Evolutionary conservation across 2,113 vertebrate genomes (phyloP), one percentile per base, ranked within the genome.

Genomic region (Sigmodon hispidus): DNA sequence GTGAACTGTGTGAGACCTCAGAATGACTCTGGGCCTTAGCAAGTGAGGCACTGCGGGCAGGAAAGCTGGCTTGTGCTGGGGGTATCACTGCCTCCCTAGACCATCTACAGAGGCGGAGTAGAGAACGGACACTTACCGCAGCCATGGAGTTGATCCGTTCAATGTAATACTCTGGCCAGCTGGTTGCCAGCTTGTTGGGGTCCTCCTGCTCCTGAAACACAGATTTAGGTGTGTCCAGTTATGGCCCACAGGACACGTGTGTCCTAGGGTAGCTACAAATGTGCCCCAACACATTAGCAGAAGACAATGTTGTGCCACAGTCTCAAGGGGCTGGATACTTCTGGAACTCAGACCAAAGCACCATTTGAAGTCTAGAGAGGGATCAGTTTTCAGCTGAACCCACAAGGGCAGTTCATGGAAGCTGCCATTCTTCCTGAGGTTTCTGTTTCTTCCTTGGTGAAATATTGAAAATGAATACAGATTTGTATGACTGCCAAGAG

Each of bases 81-180:
- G 29, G 12, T 29, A 7, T 3, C 40, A 3, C 12, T 16, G 13
- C 4, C 36, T 10, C 0, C 3, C 0, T 6, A 0, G 36, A 61
- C 76, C 89, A 34, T 73, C 11, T 9, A 0, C 5, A 73, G 2
- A 31, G 31, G 12, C 12, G 7, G 31, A n/a, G 36, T 13, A 34
- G 63, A 65, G 61, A 72, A 17, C n/a, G 0, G 67, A 72, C 91
- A 98, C 99, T 99, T 98, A 99, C 99, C 87, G 99, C 99, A 94
- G 99, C 99, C 99, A 99, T 99, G 98, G 99, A 99, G 98, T 99
- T 99, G 98, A 99, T 99, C 83, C 99, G 99, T 97, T 99, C 99
- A 1, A 99, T 99, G 98, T 99, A 99, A 98, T 99, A 99, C 97
- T 99, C 99, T 0, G 99, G 99, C 99, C 99, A 99, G 98, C 99